Conservation (phyloP, 2,797 vertebrate genomes). For the Poeciliopsis paucimaculata region DNA sequence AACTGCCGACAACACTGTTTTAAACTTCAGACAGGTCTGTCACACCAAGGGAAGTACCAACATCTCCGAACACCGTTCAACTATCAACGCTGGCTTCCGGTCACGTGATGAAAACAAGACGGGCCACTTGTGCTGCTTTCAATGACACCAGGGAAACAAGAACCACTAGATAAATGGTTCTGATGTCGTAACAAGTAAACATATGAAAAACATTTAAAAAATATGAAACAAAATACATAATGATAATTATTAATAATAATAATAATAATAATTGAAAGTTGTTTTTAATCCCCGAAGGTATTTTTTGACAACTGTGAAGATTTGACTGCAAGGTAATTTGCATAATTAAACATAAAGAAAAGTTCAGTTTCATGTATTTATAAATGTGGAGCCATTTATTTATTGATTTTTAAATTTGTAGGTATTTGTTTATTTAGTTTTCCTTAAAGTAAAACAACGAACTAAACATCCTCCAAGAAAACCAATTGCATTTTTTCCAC, state of each 20-base stretch:
- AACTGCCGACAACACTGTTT: neutral
- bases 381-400: neutral
- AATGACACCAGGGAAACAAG: neutral
- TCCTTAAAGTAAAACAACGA: neutral
- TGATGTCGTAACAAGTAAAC: neutral
- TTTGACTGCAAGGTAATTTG: neutral
- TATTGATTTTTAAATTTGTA: neutral
- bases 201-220: neutral
- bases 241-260: neutral
- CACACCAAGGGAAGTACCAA: neutral
- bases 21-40: neutral
- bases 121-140: neutral
- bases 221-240: neutral
- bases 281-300: neutral
- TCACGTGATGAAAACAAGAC: conserved; percentile 3
- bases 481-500: neutral
- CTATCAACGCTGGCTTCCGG: neutral
- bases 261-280: neutral
- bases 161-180: neutral
- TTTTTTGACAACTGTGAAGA: neutral
- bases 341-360: neutral
- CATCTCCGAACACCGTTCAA: neutral
- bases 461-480: neutral
- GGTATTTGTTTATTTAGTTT: neutral
- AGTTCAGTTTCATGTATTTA: neutral